phyloP scores from a whole-genome alignment of 2,888 invertebrate genomes.

The Calliphora vomitoria region DNA sequence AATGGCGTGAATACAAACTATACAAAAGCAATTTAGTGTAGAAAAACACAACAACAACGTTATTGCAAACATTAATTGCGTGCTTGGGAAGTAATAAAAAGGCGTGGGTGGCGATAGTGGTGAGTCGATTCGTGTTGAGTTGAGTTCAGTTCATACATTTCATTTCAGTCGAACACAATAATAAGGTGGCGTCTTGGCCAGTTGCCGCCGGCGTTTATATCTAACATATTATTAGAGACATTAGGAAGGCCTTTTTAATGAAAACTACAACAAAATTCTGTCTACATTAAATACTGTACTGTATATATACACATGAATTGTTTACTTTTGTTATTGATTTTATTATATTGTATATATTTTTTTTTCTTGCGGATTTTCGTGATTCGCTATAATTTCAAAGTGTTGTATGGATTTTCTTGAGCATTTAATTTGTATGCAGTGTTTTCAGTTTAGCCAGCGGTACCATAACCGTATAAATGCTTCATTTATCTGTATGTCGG shows the following conservation, averaged over 20 bases:
- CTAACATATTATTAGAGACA: conserved; percentile 47
- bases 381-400: conserved; percentile 19
- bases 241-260: conserved; percentile 40
- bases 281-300: no score
- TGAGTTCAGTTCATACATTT: conserved; percentile 24
- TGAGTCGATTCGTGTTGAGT: conserved; percentile 36
- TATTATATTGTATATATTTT: background rate
- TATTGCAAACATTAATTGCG: conserved; percentile 65
- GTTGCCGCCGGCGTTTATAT: conserved; percentile 54
- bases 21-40: conserved; percentile 35
- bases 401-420: conserved; percentile 2
- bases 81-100: conserved; percentile 54
- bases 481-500: conserved; percentile 38
- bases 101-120: conserved; percentile 60
- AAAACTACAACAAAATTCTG: conserved; percentile 6
- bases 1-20: conserved; percentile 50
- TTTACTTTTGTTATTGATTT: conserved; percentile 42
- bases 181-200: conserved; percentile 68
- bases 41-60: background rate
- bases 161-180: conserved; percentile 10
- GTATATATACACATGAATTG: background rate
- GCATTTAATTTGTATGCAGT: conserved; percentile 37
- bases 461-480: conserved; percentile 21
- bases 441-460: conserved; percentile 25
- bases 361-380: conserved; percentile 5